These are phyloP conservation scores for Choloepus hoffmanni DNA, from an alignment of 2,113 vertebrate species.

Conservation along the genomic window DNA sequence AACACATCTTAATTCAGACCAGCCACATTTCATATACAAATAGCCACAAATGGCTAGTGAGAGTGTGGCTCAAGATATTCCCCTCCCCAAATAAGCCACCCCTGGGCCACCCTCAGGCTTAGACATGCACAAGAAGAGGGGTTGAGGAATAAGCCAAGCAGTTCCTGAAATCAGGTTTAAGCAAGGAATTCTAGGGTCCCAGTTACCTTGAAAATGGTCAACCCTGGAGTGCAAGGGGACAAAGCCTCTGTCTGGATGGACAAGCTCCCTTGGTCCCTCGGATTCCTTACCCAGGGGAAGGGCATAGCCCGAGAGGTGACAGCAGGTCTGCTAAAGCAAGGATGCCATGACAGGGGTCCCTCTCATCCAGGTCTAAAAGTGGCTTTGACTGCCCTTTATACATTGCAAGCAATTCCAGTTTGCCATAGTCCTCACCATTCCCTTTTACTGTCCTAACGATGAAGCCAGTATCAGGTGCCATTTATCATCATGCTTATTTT, in stretches of 20 bases:
- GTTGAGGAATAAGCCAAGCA: background rate
- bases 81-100: background rate
- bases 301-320: background rate
- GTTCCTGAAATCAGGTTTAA: background rate
- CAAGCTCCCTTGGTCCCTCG: background rate
- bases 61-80: background rate
- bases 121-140: background rate
- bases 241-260: background rate
- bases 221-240: background rate
- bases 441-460: background rate
- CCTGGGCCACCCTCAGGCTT: background rate
- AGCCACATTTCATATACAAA: background rate
- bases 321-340: background rate
- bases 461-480: background rate
- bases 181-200: background rate
- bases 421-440: background rate
- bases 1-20: background rate
- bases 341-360: background rate
- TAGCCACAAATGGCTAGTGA: background rate
- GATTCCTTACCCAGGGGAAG: background rate
- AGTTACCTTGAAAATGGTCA: background rate
- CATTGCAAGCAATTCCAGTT: background rate
- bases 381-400: background rate
- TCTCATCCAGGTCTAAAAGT: background rate
- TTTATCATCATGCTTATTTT: background rate